phyloP scores from a whole-genome alignment of 2,797 vertebrate genomes.

The Pseudochirops cupreus region DNA sequence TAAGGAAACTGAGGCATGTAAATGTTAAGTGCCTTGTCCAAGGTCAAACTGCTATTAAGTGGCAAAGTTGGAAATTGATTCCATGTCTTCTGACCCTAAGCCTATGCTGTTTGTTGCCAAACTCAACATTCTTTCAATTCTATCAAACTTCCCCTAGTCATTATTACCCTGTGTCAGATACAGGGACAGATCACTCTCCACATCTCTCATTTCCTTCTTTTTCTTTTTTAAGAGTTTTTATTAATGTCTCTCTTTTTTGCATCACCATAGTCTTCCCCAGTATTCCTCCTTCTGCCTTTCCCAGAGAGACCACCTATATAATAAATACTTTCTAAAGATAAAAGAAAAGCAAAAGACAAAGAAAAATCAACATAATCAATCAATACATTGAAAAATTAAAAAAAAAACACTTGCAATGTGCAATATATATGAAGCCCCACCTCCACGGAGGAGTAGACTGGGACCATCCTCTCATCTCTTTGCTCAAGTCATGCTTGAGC shows the following conservation, averaged over 20 bases:
- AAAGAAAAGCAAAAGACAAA: neutral
- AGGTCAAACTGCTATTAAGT: neutral
- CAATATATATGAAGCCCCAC: neutral
- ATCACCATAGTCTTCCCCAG: neutral
- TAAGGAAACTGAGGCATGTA: neutral
- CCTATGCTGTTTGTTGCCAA: neutral
- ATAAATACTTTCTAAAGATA: neutral
- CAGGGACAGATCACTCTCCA: neutral
- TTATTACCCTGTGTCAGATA: neutral
- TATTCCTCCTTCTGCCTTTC: neutral
- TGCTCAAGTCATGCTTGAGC: neutral
- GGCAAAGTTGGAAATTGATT: neutral
- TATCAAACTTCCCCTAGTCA: neutral
- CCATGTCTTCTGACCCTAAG: neutral
- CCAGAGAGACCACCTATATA: neutral
- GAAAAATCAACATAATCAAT: neutral
- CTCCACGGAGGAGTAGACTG: neutral
- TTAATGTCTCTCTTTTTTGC: neutral
- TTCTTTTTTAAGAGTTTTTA: neutral
- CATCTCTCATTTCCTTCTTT: neutral
- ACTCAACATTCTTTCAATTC: neutral
- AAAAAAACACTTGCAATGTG: neutral
- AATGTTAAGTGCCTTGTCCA: neutral
- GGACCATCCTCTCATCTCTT: neutral
- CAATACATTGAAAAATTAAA: neutral